A percentile compares a stretch with the other conserved stretches of the same genome.
Evolutionary conservation across 2,888 invertebrate genomes (phyloP).

Genomic region (Candidula unifasciata): DNA sequence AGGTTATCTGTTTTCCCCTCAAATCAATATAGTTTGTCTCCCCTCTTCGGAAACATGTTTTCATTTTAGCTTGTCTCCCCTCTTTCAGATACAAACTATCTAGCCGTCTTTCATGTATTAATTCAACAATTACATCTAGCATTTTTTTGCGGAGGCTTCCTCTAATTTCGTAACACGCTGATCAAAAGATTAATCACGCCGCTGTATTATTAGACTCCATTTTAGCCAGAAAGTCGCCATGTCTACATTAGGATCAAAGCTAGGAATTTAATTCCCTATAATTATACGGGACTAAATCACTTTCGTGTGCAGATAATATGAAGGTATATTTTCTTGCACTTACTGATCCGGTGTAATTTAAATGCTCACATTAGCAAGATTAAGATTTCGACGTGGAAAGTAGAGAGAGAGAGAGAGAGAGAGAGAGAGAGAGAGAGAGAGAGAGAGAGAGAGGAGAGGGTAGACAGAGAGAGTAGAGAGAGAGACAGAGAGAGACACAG

Average conservation of each 20-base stretch:
- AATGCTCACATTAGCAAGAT: too few species aligned
- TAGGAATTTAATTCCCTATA: too few species aligned
- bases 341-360: too few species aligned
- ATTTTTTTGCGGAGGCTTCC: neutral
- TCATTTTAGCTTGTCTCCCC: neutral
- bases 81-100: neutral
- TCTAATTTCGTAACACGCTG: neutral
- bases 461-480: neutral
- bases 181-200: neutral
- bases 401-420: neutral
- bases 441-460: neutral
- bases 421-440: neutral
- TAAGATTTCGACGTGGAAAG: too few species aligned
- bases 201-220: neutral
- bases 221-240: neutral
- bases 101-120: neutral
- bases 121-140: neutral
- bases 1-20: too few species aligned
- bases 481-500: neutral
- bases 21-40: neutral
- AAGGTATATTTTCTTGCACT: too few species aligned
- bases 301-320: too few species aligned
- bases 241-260: too few species aligned
- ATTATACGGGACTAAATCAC: too few species aligned
- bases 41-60: neutral